Base-by-base conservation (phyloP, 2,888 invertebrate genomes). In the Craniophora ligustri region DNA sequence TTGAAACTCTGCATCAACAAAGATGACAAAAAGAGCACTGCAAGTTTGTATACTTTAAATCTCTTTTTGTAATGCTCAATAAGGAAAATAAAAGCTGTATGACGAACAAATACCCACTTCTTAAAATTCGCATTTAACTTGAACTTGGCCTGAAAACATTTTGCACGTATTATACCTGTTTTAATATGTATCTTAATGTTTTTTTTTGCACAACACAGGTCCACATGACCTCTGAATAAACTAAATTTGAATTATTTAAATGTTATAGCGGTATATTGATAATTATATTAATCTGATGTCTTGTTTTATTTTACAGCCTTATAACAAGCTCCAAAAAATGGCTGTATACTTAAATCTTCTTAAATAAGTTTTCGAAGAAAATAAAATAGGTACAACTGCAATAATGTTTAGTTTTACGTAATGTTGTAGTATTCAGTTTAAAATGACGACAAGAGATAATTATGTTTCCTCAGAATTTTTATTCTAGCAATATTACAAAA, bases 101-200 rank as follows among this genome's bases (percentile, higher is more conserved):
- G 21, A 4, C 2, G 8, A 55, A 14, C 10, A 32, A 19, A 38
- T n/a, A n/a, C n/a, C n/a, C 28, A 21, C 39, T n/a, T 35, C 35
- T 49, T 21, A 31, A 58, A 65, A 61, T 35, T 39, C 34, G 6
- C 34, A 19, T 41, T 26, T 26, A 30, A 40, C 35, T 67, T 28
- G 31, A 50, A 60, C 63, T 62, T 65, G 65, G 50, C 65, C 56
- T 47, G 19, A 18, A 62, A 50, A 50, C 35, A 39, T 67, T 55
- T 36, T 26, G 18, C 15, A 11, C 35, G 21, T 16, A 18, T 35
- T 23, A 30, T 38, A 48, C 42, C 10, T 26, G 5, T 26, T 23
- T 23, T 19, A 1, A 6, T 2, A 2, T 19, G n/a, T n/a, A n/a
- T n/a, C n/a, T 19, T 19, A 6, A 2, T 19, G 19, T 19, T 19